Conservation (phyloP, 2,113 vertebrate species). For the Delphinus delphis region DNA sequence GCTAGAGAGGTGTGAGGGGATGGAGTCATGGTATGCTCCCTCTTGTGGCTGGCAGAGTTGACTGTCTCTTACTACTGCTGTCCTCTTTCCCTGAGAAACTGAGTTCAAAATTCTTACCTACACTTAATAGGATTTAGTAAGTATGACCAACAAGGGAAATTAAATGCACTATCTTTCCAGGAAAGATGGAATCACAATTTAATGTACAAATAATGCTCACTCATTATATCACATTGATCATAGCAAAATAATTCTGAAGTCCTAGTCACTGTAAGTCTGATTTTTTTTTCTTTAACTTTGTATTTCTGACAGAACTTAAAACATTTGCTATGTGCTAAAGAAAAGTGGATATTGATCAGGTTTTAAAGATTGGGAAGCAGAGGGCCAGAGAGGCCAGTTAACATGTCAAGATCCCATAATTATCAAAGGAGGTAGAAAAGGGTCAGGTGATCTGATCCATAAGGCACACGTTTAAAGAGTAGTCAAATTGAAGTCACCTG, state of each 20-base stretch:
- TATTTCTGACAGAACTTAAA: not conserved
- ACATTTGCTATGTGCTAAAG: not conserved
- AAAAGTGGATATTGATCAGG: slow-evolving; percentile 10
- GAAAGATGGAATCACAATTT: not conserved
- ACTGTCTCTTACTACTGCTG: not conserved
- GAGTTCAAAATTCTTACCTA: not conserved
- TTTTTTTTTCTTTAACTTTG: not conserved
- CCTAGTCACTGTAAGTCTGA: not conserved
- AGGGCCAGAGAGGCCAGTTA: not conserved
- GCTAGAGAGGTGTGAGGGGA: not conserved
- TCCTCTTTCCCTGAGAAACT: not conserved
- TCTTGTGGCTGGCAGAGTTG: not conserved
- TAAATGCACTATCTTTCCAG: not conserved
- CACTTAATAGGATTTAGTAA: not conserved
- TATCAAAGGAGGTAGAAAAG: not conserved
- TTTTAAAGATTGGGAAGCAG: slow-evolving; percentile 29
- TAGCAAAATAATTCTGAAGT: not conserved
- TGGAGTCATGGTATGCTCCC: too few relatives aligned
- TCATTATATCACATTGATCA: not conserved
- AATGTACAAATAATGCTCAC: not conserved
- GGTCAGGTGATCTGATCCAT: not conserved
- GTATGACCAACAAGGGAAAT: not conserved
- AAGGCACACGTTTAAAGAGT: not conserved
- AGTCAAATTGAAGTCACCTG: not conserved
- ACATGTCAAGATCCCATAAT: not conserved